phyloP scores from a whole-genome alignment of 2,113 vertebrate species.

The Sporophila hypoxantha region DNA sequence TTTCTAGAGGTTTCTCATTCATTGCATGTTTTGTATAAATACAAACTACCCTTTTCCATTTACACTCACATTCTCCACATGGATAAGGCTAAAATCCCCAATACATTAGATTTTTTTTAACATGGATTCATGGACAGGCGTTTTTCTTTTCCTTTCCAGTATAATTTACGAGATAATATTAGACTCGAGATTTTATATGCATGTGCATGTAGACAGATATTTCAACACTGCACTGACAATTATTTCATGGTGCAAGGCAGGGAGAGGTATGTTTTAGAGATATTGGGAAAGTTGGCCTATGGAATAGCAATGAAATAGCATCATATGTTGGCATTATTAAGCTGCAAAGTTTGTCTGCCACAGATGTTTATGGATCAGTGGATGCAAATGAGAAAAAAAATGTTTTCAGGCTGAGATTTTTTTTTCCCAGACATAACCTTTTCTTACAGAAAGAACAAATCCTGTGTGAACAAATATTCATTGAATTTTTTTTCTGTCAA shows the following conservation, averaged over 20 bases:
- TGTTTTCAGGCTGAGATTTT: background rate
- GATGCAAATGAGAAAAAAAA: background rate
- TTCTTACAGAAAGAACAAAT: background rate
- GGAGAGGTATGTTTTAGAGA: background rate
- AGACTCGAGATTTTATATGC: background rate
- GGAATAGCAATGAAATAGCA: background rate
- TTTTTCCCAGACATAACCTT: background rate
- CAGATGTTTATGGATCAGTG: background rate
- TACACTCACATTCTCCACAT: background rate
- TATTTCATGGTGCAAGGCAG: background rate
- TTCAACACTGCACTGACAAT: background rate
- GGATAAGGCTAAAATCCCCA: background rate
- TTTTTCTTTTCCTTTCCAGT: background rate
- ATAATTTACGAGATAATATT: background rate
- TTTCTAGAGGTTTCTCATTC: background rate
- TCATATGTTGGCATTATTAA: background rate
- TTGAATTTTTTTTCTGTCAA: background rate
- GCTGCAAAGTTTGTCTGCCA: background rate
- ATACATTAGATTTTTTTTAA: background rate
- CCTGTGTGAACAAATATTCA: background rate
- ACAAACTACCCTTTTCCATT: background rate
- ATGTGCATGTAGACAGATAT: background rate
- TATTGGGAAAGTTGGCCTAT: background rate
- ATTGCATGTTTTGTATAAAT: background rate
- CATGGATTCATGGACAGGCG: background rate